These are phyloP conservation scores for Tethya wilhelma DNA, from an alignment of 37 sponge, comb jelly and placozoan genomes.

Conservation along the genomic window DNA sequence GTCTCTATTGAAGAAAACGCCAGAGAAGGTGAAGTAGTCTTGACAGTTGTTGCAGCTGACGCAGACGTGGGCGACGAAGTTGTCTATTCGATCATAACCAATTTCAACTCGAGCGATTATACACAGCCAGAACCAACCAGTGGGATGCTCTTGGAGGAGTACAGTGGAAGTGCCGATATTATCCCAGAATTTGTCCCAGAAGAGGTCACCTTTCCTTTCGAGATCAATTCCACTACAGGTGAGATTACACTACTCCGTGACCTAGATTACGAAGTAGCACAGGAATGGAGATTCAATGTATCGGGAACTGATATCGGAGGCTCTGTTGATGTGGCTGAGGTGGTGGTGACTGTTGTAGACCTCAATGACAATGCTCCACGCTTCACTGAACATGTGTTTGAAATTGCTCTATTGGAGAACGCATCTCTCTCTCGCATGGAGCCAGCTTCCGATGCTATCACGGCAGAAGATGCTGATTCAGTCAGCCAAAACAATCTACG, in stretches of 20 bases:
- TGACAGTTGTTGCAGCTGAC: constrained; percentile 36
- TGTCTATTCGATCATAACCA: constrained; percentile 3
- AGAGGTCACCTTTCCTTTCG: constrained; percentile 31
- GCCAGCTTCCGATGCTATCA: constrained; percentile 31
- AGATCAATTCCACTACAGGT: constrained; percentile 51
- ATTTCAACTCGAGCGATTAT: not conserved
- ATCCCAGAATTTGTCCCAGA: too few relatives aligned
- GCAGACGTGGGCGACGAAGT: constrained; percentile 12
- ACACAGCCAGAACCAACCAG: not conserved
- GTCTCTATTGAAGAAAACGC: constrained; percentile 39
- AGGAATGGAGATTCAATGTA: constrained; percentile 46
- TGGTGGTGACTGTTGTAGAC: constrained; percentile 48
- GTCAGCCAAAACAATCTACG: constrained; percentile 42
- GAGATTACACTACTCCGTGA: constrained; percentile 41
- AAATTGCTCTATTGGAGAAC: constrained; percentile 16
- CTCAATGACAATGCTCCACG: constrained; percentile 67
- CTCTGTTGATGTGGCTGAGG: constrained; percentile 17
- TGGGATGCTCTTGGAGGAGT: not conserved
- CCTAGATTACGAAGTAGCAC: constrained; percentile 45
- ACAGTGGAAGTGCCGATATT: not conserved
- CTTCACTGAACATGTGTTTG: constrained; percentile 34
- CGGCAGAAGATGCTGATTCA: constrained; percentile 61
- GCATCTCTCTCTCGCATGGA: not conserved
- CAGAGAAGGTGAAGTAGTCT: constrained; percentile 35
- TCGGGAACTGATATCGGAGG: constrained; percentile 40